Conservation (phyloP, 30 jellyfish, hydroid and myxozoan species). For the Chironex yamaguchii region DNA sequence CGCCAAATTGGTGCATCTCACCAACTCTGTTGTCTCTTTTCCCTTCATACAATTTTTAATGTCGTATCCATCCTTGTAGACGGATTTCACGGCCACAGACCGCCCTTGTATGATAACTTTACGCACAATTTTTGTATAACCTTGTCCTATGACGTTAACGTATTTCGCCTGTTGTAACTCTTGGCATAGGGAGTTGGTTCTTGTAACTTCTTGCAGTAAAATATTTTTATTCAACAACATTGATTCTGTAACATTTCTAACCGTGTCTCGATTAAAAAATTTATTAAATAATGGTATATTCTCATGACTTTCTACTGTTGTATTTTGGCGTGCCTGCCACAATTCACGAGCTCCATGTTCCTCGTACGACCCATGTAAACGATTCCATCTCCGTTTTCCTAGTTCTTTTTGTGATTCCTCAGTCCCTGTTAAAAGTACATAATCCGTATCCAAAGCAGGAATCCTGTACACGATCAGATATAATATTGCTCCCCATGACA, state of each 20-base stretch:
- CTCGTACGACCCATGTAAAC: background rate
- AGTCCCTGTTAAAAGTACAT: too few relatives aligned
- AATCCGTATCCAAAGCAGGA: slow-evolving; percentile 31
- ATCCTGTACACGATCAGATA: slow-evolving; percentile 59
- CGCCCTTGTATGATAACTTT: slow-evolving; percentile 39
- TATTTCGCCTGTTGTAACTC: slow-evolving; percentile 24
- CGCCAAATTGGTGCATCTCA: slow-evolving; percentile 71
- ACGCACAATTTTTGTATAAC: slow-evolving; percentile 72
- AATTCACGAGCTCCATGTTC: background rate
- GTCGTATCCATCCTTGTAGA: slow-evolving; percentile 31
- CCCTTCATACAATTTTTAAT: slow-evolving; percentile 38
- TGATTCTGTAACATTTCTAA: too few relatives aligned
- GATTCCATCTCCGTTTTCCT: background rate
- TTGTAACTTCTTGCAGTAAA: background rate
- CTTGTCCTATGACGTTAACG: slow-evolving; percentile 57
- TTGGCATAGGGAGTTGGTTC: slow-evolving; percentile 37
- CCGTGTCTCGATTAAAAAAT: background rate
- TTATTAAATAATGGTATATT: too few relatives aligned
- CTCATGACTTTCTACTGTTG: background rate
- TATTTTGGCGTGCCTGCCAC: background rate
- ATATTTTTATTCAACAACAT: background rate
- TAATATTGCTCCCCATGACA: slow-evolving; percentile 74
- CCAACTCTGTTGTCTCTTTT: slow-evolving; percentile 27
- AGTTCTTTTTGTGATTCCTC: background rate
- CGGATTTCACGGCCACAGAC: slow-evolving; percentile 55